Percentiles rank a stretch among this genome's conserved stretches.
Conservation (phyloP, 2,113 vertebrate species). For the Ctenodactylus gundi region DNA sequence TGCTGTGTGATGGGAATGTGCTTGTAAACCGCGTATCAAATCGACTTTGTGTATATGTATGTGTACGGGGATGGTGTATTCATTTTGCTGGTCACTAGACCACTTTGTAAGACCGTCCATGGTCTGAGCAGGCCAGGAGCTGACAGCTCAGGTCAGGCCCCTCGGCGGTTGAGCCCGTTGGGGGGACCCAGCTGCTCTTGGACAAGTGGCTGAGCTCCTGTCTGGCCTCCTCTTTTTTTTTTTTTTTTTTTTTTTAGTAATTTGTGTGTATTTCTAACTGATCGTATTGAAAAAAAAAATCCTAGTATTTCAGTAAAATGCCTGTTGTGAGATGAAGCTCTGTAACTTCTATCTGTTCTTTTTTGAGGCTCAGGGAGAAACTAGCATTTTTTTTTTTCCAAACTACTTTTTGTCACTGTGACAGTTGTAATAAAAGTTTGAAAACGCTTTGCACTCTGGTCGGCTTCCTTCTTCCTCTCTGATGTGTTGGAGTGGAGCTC, state of each 20-base stretch:
- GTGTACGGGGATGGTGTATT: conserved; percentile 70
- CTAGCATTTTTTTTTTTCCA: conserved; percentile 88
- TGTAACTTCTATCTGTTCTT: conserved; percentile 90
- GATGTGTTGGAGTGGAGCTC: background rate
- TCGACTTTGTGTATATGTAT: conserved; percentile 74
- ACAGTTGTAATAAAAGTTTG: conserved; percentile 93
- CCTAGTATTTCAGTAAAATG: conserved; percentile 87
- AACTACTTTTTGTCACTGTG: conserved; percentile 92
- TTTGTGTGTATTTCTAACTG: conserved; percentile 88
- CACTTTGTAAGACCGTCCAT: conserved; percentile 71
- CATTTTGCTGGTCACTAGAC: conserved; percentile 74
- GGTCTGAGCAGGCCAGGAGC: conserved; percentile 69
- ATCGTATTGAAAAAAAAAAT: conserved; percentile 82
- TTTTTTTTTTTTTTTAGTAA: conserved; percentile 78
- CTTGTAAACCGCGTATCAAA: conserved; percentile 84
- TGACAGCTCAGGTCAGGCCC: conserved; percentile 13
- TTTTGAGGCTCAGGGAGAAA: conserved; percentile 92
- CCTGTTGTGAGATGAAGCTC: conserved; percentile 89
- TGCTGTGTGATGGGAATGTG: conserved; percentile 82
- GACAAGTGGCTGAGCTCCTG: conserved; percentile 68
- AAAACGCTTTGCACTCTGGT: conserved; percentile 88
- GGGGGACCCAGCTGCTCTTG: conserved; percentile 56
- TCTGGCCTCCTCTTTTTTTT: conserved; percentile 70
- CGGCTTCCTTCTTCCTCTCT: conserved; percentile 34
- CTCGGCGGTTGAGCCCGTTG: background rate